Evolutionary conservation across 2,113 vertebrate species (phyloP).

Genomic region (Paramormyrops kingsleyae): DNA sequence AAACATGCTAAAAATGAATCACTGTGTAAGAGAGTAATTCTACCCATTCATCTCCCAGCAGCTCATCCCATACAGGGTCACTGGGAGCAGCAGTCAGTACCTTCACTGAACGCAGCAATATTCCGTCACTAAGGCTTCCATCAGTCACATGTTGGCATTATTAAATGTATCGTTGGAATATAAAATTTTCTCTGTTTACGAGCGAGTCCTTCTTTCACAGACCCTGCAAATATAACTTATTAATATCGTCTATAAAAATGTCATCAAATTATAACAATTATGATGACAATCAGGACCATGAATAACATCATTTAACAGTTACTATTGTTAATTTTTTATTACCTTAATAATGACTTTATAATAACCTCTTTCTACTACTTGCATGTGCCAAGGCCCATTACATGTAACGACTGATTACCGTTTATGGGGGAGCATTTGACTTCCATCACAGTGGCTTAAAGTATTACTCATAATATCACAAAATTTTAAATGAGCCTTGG

Average conservation of each 20-base stretch:
- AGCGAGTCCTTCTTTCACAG: background rate
- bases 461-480: background rate
- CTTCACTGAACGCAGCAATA: background rate
- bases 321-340: background rate
- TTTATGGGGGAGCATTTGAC: background rate
- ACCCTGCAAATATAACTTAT: background rate
- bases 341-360: background rate
- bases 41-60: background rate
- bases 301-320: background rate
- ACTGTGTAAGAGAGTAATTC: background rate
- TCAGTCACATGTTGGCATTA: conserved; percentile 6
- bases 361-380: background rate
- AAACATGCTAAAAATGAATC: background rate
- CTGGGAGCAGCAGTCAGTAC: background rate
- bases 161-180: background rate
- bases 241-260: background rate
- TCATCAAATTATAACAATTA: conserved; percentile 1
- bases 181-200: background rate
- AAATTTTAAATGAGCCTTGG: background rate
- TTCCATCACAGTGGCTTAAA: background rate
- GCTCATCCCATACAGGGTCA: background rate
- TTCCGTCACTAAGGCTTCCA: background rate
- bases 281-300: background rate
- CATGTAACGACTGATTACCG: background rate
- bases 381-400: background rate